phyloP scores from a whole-genome alignment of 2,888 invertebrate genomes.

The Catocala fraxini region DNA sequence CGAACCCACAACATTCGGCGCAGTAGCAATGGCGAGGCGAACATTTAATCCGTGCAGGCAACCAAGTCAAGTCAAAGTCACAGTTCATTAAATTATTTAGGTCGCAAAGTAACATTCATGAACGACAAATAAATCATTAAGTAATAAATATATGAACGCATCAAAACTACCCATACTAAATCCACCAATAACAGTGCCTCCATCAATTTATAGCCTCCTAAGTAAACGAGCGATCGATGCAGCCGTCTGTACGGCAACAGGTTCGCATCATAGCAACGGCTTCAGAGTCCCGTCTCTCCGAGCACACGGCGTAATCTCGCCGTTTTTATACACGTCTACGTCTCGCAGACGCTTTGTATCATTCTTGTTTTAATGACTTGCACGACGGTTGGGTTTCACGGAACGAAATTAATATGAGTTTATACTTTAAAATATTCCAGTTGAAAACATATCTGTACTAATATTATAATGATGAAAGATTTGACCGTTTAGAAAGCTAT shows the following conservation, averaged over 20 bases:
- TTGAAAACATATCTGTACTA: no score
- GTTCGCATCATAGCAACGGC: constrained; percentile 54
- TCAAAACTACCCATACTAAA: neutral
- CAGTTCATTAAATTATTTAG: no score
- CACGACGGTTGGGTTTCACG: constrained; percentile 8
- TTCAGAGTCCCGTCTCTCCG: constrained; percentile 20
- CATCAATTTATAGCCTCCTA: neutral
- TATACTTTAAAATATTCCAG: no score
- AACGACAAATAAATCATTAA: no score
- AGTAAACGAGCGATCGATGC: constrained; percentile 14
- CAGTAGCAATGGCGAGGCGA: no score
- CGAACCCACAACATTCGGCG: no score
- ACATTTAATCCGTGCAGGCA: no score
- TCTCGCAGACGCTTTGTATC: constrained; percentile 24
- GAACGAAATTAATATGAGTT: neutral
- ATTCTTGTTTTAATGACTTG: constrained; percentile 29
- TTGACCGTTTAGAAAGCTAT: no score
- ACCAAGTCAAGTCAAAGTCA: no score
- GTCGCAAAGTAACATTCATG: no score
- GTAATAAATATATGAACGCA: neutral
- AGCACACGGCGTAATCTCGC: constrained; percentile 40
- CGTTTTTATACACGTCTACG: constrained; percentile 32
- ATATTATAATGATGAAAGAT: no score
- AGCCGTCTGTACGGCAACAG: constrained; percentile 56
- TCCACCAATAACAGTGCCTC: constrained; percentile 3